A percentile compares a stretch with the other conserved stretches of the same genome.
These are phyloP conservation scores for Hyposoter didymator DNA, from an alignment of 2,888 invertebrate species.

Conservation along the genomic window DNA sequence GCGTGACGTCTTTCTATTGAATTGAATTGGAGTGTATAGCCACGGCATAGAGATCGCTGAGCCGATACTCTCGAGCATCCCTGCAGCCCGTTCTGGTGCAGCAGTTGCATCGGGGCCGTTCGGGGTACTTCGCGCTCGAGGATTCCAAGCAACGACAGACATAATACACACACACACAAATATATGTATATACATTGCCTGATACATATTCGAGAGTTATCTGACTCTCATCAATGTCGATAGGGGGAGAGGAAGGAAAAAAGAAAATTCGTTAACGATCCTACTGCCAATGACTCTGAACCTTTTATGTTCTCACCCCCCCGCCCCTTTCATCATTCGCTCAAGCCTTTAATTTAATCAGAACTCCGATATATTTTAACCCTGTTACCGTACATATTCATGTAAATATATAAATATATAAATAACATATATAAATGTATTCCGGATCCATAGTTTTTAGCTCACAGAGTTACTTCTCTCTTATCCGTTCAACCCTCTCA, in stretches of 20 bases:
- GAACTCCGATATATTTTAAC: conserved; percentile 68
- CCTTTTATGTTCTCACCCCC: conserved; percentile 44
- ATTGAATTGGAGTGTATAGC: conserved; percentile 75
- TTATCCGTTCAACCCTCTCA: conserved; percentile 31
- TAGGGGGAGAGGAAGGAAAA: conserved; percentile 22
- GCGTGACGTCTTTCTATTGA: conserved; percentile 80
- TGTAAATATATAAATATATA: conserved; percentile 41
- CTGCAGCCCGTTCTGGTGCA: conserved; percentile 31
- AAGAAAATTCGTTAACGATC: conserved; percentile 69
- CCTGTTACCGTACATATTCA: conserved; percentile 36
- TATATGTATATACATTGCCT: conserved; percentile 14
- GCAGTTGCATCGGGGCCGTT: conserved; percentile 52
- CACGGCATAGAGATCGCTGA: conserved; percentile 69
- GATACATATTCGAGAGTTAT: conserved; percentile 63
- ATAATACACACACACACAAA: conserved; percentile 32
- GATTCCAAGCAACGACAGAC: conserved; percentile 43
- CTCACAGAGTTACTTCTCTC: conserved; percentile 15
- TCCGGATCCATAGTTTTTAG: conserved; percentile 33
- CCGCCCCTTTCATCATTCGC: conserved; percentile 36
- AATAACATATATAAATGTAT: background rate
- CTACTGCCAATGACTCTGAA: conserved; percentile 61
- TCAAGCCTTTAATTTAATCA: conserved; percentile 68
- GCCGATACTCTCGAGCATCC: conserved; percentile 76
- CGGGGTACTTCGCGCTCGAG: conserved; percentile 34
- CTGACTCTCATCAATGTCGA: conserved; percentile 58